Evolutionary conservation across 2,797 vertebrate species (phyloP), one percentile per base, ranked within the genome.

Genomic region (Sebastes itinus): DNA sequence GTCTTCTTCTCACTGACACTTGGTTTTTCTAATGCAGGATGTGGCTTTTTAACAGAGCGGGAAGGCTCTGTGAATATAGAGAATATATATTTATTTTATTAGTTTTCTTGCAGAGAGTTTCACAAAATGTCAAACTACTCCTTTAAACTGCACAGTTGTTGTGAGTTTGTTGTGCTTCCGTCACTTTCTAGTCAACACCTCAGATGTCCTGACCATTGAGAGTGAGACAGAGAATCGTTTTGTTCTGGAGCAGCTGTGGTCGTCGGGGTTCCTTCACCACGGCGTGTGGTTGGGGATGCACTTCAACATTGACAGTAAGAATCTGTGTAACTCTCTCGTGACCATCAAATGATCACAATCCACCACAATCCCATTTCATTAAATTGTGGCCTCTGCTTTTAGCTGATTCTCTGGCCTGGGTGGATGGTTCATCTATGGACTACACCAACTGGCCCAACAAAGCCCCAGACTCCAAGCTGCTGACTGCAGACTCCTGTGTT

Each of bases 401-500:
- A 99, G 98, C 95, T 88, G 92, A 95, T 38, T 95, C 95, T 20
- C 9, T 97, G 78, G 83, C 87, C 55, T 98, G 97, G 97, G 90
- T 96, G 74, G 97, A 98, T 58, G 97, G 96, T 11, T 96, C 97
- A 42, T 90, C 95, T 6, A 87, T 96, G 82, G 93, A 95, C 60
- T 97, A 95, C 87, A 96, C 96, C 63, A 97, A 97, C 94, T 99
- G 98, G 98, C 94, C 93, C 67, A 88, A 94, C 90, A 93, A 92
- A 83, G 93, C 94, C 30, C 97, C 97, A 16, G 95, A 97, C 70
- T n/a, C 82, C 62, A 93, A 87, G 27, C 13, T 73, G 72, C 85
- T 97, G 80, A 91, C 87, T n/a, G 84, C 90, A 23, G 95, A 96
- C 72, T 84, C 89, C 18, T 99, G 98, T 49, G 88, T 97, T 71